phyloP scores from a whole-genome alignment of 2,113 vertebrate genomes.

The Malurus cyaneus region DNA sequence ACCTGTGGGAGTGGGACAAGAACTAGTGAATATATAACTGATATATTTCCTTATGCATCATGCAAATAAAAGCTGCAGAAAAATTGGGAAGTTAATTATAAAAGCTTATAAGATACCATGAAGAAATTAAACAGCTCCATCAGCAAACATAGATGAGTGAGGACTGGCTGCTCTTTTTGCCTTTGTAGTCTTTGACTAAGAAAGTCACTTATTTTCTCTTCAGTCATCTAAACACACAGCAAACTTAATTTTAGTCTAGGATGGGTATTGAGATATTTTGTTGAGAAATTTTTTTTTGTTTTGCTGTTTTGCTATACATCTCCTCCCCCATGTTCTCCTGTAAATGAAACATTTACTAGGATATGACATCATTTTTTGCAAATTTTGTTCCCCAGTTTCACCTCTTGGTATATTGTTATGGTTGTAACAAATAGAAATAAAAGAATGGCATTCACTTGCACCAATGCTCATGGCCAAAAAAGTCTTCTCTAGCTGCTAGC shows the following conservation, averaged over 20 bases:
- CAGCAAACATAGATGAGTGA: background rate
- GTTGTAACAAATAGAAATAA: background rate
- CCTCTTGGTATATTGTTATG: background rate
- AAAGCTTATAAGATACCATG: background rate
- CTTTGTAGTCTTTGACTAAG: background rate
- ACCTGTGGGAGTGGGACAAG: background rate
- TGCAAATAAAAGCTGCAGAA: background rate
- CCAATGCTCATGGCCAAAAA: background rate
- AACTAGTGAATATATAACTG: background rate
- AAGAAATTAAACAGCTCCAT: background rate
- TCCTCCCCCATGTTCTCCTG: background rate
- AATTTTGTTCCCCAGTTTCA: background rate
- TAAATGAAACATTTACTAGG: background rate
- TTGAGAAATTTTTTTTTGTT: background rate
- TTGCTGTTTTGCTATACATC: background rate
- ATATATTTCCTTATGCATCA: background rate
- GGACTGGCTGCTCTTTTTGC: background rate
- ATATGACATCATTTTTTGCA: background rate
- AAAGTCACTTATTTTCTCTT: background rate
- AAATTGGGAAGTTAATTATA: background rate
- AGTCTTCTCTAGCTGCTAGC: background rate
- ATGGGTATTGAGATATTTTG: background rate
- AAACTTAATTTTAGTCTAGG: background rate
- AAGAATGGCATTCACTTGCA: background rate
- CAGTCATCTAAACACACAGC: background rate